phyloP scores from a whole-genome alignment of 2,888 invertebrate species.

The Trilocha varians region DNA sequence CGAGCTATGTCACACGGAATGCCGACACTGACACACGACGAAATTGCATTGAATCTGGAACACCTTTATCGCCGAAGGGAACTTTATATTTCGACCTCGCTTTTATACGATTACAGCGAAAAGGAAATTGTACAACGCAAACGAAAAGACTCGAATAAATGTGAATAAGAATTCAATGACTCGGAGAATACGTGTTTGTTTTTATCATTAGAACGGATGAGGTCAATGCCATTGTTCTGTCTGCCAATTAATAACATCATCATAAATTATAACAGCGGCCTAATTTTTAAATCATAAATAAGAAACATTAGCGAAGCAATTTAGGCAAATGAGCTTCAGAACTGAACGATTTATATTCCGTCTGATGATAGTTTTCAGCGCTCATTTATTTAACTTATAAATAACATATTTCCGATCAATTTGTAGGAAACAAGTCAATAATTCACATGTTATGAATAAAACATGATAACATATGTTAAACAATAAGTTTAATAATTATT shows the following conservation, averaged over 20 bases:
- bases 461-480: not conserved
- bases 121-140: conserved; percentile 10
- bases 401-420: too few species aligned
- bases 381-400: not conserved
- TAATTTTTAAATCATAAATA: too few species aligned
- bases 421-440: too few species aligned
- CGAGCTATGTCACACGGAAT: conserved; percentile 24
- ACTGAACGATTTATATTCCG: not conserved
- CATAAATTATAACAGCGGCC: not conserved
- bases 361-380: not conserved
- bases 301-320: too few species aligned
- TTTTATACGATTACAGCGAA: conserved; percentile 11
- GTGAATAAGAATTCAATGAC: not conserved
- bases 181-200: not conserved
- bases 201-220: too few species aligned
- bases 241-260: conserved; percentile 2
- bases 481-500: not conserved
- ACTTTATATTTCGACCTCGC: conserved; percentile 11
- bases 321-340: too few species aligned
- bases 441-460: not conserved
- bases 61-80: conserved; percentile 22
- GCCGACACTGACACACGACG: conserved; percentile 24
- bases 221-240: too few species aligned
- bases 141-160: not conserved
- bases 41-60: conserved; percentile 31